Conservation (phyloP, 2,888 invertebrate species). For the Atrina japonica region DNA sequence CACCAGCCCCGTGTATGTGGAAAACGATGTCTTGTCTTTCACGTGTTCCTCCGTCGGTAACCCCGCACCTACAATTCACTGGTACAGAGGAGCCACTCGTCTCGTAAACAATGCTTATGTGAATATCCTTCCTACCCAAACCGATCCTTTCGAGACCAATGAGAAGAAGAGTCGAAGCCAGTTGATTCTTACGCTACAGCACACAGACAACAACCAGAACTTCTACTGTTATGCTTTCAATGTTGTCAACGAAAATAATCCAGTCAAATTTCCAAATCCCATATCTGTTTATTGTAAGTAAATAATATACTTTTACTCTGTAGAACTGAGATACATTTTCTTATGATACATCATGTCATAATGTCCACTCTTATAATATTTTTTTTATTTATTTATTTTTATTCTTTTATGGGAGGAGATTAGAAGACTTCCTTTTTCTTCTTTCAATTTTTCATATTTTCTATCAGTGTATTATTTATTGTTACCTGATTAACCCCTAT, state of each 20-base stretch:
- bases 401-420: too few species aligned
- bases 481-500: too few species aligned
- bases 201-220: constrained; percentile 66
- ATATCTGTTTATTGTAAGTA: constrained; percentile 71
- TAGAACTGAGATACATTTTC: too few species aligned
- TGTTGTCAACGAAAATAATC: constrained; percentile 60
- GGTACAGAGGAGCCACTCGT: constrained; percentile 39
- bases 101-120: background rate
- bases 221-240: constrained; percentile 69
- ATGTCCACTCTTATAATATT: too few species aligned
- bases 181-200: constrained; percentile 46
- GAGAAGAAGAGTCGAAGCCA: constrained; percentile 26
- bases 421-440: too few species aligned
- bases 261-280: constrained; percentile 46
- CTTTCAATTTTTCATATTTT: too few species aligned
- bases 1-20: constrained; percentile 48
- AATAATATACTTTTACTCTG: too few species aligned
- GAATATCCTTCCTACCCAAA: background rate
- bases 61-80: constrained; percentile 65
- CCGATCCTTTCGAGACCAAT: background rate
- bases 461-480: too few species aligned
- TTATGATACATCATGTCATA: too few species aligned
- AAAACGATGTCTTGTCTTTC: constrained; percentile 62
- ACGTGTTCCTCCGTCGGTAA: constrained; percentile 68
- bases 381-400: too few species aligned